Base-by-base conservation (phyloP, 2,113 vertebrate genomes). In the Gobio gobio region DNA sequence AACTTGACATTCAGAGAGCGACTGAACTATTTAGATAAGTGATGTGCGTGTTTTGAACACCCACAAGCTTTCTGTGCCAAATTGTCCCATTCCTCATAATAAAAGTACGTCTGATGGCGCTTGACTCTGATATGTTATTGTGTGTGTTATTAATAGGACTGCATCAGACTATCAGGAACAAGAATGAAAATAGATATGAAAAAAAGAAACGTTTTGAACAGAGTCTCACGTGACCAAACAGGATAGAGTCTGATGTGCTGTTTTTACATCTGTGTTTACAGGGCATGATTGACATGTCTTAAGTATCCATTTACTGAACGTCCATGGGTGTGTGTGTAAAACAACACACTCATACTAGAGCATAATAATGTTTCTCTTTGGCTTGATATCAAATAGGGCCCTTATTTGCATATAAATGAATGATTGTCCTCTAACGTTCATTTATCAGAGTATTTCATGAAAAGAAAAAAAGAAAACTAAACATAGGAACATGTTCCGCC, bases 81-180 rank as follows among this genome's bases (percentile, higher is more conserved):
- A 94, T 88, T 86, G 87, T 86, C 85, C 90, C 88, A 93, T 94
- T 91, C 84, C 91, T 94, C 93, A 92, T 90, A 90, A 94, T 93
- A 93, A 93, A 92, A 87, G 82, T 68, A 18, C 54, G 85, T 92
- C 87, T 90, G 14, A 87, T 74, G 72, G 66, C 79, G 82, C 61
- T 29, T 82, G 14, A 47, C 90, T 45, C 84, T 87, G 91, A 84
- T 88, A 88, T 91, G 87, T 89, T 90, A 90, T 83, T 87, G 88
- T 66, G 88, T 91, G 87, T 89, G 88, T 93, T 92, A 93, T 93
- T 92, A 93, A 93, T 92, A 86, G 86, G 85, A 91, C 89, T 59
- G 22, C 20, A 51, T 43, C 12, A 40, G 43, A 81, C 16, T 22
- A 51, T 63, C 12, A 45, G 54, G 81, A 54, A 56, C 36, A 61